Percentiles rank a stretch among this genome's conserved stretches.
Evolutionary conservation across 2,797 vertebrate genomes (phyloP).

Genomic region (Oryzias sinensis): DNA sequence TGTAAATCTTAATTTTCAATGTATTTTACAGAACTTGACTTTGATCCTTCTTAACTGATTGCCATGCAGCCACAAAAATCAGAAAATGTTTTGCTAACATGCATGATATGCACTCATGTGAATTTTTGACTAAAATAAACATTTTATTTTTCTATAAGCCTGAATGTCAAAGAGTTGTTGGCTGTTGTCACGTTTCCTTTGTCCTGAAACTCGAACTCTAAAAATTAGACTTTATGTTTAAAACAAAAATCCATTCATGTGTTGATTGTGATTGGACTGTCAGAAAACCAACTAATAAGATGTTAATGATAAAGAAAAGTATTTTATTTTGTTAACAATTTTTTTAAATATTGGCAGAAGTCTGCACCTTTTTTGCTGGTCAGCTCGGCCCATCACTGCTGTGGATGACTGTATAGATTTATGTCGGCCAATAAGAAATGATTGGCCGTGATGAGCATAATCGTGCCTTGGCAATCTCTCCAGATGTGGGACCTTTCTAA

Average conservation of each 20-base stretch:
- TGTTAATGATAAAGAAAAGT: conserved; percentile 31
- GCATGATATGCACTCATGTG: conserved; percentile 53
- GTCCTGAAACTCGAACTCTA: background rate
- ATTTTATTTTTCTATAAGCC: conserved; percentile 72
- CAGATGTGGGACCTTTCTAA: background rate
- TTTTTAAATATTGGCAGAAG: conserved; percentile 25
- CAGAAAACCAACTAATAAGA: conserved; percentile 47
- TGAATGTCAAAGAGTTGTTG: conserved; percentile 24
- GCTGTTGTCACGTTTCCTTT: background rate
- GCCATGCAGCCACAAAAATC: conserved; percentile 29
- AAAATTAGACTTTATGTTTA: too few species aligned
- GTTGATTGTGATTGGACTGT: background rate
- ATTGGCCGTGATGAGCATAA: too few species aligned
- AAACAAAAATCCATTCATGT: too few species aligned
- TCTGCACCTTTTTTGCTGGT: conserved; percentile 19
- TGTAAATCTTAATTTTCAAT: conserved; percentile 25
- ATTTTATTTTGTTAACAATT: conserved; percentile 20
- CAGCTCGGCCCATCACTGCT: background rate
- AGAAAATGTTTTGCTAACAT: conserved; percentile 40
- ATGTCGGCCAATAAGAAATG: background rate
- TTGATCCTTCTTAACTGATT: conserved; percentile 32
- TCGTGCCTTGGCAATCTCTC: background rate
- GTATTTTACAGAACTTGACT: conserved; percentile 32
- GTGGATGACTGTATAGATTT: background rate
- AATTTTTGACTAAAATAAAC: conserved; percentile 58